Conservation (phyloP, 2,113 vertebrate genomes). For the Cebus imitator region DNA sequence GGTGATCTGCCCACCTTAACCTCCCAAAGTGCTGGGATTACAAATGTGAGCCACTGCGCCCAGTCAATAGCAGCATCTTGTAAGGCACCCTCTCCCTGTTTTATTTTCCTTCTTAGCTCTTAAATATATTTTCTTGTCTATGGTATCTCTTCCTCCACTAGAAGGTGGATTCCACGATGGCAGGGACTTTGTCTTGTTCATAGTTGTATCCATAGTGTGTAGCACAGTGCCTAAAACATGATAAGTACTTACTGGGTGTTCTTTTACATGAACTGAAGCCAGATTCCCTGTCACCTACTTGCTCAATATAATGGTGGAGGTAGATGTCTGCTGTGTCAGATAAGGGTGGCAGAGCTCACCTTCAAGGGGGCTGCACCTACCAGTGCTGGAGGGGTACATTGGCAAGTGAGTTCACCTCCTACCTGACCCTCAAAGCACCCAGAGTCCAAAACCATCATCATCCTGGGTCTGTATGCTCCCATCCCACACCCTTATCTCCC, state of each 20-base stretch:
- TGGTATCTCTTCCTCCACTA: neutral
- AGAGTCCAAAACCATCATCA: neutral
- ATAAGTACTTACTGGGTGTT: neutral
- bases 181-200: neutral
- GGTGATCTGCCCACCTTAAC: too few relatives aligned
- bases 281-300: neutral
- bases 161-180: neutral
- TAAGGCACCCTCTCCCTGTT: neutral
- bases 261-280: neutral
- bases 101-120: neutral
- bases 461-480: neutral
- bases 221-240: neutral
- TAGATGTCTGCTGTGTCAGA: neutral
- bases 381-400: neutral
- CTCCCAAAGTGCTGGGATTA: too few relatives aligned
- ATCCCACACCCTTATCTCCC: neutral
- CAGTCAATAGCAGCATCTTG: neutral
- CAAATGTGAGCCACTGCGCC: too few relatives aligned
- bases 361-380: fast-evolving
- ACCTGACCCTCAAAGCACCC: neutral
- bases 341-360: neutral
- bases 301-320: neutral
- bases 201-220: neutral
- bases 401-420: neutral
- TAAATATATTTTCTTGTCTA: neutral